A percentile compares a stretch with the other conserved stretches of the same genome.
Conservation (phyloP, 2,888 invertebrate genomes). For the Eupithecia insigniata region DNA sequence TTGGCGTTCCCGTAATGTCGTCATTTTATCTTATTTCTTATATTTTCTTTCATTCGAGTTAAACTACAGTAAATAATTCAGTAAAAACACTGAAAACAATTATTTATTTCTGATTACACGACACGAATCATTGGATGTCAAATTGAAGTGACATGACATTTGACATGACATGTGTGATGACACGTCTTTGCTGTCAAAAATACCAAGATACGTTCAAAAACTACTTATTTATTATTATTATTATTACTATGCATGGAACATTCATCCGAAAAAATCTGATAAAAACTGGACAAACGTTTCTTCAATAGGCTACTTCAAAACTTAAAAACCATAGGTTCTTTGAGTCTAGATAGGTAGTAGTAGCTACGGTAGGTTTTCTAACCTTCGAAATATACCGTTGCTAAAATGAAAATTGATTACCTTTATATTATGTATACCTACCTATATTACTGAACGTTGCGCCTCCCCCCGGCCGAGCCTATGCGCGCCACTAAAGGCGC, state of each 20-base stretch:
- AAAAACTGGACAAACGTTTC: not conserved
- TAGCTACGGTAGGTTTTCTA: too few relatives aligned
- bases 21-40: slow-evolving; percentile 75
- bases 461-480: too few relatives aligned
- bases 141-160: slow-evolving; percentile 16
- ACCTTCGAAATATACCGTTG: too few relatives aligned
- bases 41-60: slow-evolving; percentile 43
- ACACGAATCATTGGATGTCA: slow-evolving; percentile 18
- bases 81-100: slow-evolving; percentile 13
- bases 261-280: not conserved
- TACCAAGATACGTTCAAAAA: not conserved
- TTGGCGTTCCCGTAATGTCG: slow-evolving; percentile 88
- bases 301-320: not conserved
- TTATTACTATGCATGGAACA: too few relatives aligned
- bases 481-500: not conserved
- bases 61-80: slow-evolving; percentile 20
- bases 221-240: too few relatives aligned
- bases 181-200: slow-evolving; percentile 28
- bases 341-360: not conserved
- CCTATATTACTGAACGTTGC: not conserved
- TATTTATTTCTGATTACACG: slow-evolving; percentile 34
- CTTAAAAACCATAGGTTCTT: not conserved
- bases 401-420: too few relatives aligned
- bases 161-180: slow-evolving; percentile 20
- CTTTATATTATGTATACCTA: too few relatives aligned